Base-by-base conservation (phyloP, 92 coral and sea anemone species). In the Porites evermanni region DNA sequence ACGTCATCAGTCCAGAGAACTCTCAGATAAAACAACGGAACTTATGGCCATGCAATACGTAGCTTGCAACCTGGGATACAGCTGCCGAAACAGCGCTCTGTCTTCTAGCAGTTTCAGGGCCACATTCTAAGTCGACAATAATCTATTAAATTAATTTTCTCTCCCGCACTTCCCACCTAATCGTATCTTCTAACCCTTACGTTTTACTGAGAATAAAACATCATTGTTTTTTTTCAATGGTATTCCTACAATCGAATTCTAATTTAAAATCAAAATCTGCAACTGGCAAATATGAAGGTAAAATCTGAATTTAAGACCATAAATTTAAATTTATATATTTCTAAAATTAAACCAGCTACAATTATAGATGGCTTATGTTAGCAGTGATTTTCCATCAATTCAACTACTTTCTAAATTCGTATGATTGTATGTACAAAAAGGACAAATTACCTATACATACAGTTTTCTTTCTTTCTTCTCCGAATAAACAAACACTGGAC, bases 341-440 rank as follows among this genome's bases (percentile, higher is more conserved):
- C 2, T 2, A 16, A 29, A 26, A 21, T 8, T 68, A 9, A 14
- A 76, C 65, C 53, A 21, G 52, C 64, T 64, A 74, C 6, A 11
- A 23, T 17, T 38, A 21, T 38, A 53, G 26, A 60, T 32, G 69
- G 24, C 69, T 77, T 60, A 13, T 21, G 74, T n/a, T 10, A 13
- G 2, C 14, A 70, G 53, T 24, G 12, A 75, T 54, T 14, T 79
- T 23, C 64, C 52, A 53, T 51, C 18, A 67, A 79, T 51, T 67
- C 21, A 10, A 67, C 75, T 67, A 51, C 17, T 20, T 50, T 26
- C 51, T 67, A 50, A 66, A 66, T 67, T 79, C 84, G 11, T 65
- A 51, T 66, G 53, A 52, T 4, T 23, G n/a, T 67, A 67, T 79
- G 51, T 79, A 66, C 74, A 79, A 66, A 20, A 44, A 65, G 83